Conservation (phyloP, 2,797 vertebrate genomes). For the Scleropages formosus region DNA sequence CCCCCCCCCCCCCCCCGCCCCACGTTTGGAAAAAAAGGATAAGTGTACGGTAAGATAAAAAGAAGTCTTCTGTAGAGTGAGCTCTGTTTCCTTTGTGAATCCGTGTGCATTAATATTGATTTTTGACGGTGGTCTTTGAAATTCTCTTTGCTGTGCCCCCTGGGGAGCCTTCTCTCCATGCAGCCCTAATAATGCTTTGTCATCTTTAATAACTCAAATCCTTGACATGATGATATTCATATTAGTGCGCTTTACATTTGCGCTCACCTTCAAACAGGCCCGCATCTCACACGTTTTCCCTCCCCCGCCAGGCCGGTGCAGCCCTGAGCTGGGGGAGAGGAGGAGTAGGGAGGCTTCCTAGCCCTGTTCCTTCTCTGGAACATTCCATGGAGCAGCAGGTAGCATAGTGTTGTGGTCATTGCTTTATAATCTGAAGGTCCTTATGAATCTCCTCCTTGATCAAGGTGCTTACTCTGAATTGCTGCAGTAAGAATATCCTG, state of each 20-base stretch:
- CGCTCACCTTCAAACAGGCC: conserved; percentile 29
- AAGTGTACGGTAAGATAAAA: conserved; percentile 57
- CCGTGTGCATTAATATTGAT: conserved; percentile 89
- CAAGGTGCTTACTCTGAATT: no score
- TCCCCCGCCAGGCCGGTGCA: background rate
- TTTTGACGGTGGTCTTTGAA: conserved; percentile 84
- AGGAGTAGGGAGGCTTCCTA: background rate
- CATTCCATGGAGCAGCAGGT: background rate
- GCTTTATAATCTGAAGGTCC: no score
- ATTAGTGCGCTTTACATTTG: conserved; percentile 46
- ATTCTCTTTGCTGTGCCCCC: conserved; percentile 75
- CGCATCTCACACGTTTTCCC: background rate
- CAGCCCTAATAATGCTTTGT: conserved; percentile 77
- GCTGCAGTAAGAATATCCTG: no score
- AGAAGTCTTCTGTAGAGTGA: conserved; percentile 72
- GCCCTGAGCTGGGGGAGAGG: background rate
- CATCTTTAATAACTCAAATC: conserved; percentile 77
- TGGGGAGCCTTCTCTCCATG: conserved; percentile 58
- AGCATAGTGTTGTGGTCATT: no score
- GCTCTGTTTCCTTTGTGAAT: conserved; percentile 74
- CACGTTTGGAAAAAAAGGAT: conserved; percentile 31
- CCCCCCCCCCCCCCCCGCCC: background rate
- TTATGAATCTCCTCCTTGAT: no score
- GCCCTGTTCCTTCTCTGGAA: background rate
- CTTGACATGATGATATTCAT: conserved; percentile 73